Base-by-base conservation (phyloP, 2,797 vertebrate species). In the Decapterus maruadsi region DNA sequence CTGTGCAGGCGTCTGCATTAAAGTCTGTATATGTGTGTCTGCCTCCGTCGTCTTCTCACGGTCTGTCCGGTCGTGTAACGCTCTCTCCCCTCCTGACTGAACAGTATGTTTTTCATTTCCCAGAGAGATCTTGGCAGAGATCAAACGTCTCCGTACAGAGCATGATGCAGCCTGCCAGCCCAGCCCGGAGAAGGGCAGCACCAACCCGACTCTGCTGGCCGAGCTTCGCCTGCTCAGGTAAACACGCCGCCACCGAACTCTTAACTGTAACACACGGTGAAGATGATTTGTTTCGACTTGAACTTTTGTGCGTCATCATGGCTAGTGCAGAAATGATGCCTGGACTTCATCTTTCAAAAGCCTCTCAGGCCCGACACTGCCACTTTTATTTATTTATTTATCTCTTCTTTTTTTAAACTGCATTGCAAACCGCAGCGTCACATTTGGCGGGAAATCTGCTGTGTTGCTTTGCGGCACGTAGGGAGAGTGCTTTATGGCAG, bases 91-190 rank as follows among this genome's bases (percentile, higher is more conserved):
- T n/a, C 36, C 72, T 71, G 57, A 57, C 76, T 90, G 81, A 91
- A 70, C 67, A 26, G 43, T 63, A 2, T 88, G 70, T 81, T 74
- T 78, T 79, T 83, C 65, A 67, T 92, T 83, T 85, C 79, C 48
- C 84, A 98, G 97, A 73, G 97, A 98, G 91, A 98, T 99, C 75
- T 90, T 98, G 76, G 97, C 96, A 29, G 98, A 99, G 89, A 99
- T 98, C 48, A 97, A 97, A 91, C 94, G 93, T 13, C 96, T 99
- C 4, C 93, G 97, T 1, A 91, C 94, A 45, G 97, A 98, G 68
- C 97, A 98, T 0, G 97, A 98, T 6, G 96, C 97, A 20, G 96
- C 96, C 0, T 98, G 97, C 20, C 97, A 97, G 81, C 95, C 96
- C 67, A 97, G 96, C 14, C 96, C 96, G 0, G 97, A 98, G 87